Conservation (phyloP, 2,888 invertebrate genomes). For the Mimumesa dahlbomi region DNA sequence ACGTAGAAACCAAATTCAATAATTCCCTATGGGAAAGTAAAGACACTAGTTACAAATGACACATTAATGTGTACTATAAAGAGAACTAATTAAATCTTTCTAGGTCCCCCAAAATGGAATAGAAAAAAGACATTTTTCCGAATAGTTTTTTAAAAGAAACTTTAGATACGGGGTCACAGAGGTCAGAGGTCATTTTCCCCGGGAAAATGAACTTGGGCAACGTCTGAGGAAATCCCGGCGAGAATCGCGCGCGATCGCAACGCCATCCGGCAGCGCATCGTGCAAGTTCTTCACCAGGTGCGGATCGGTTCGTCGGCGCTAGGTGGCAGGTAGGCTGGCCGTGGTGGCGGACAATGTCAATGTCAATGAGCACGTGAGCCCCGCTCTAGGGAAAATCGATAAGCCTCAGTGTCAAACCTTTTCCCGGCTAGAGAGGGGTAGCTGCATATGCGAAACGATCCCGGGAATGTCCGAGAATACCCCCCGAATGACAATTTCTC, state of each 20-base stretch:
- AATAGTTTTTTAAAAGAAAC: too few relatives aligned
- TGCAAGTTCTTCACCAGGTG: constrained; percentile 62
- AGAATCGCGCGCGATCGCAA: constrained; percentile 29
- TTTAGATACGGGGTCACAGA: too few relatives aligned
- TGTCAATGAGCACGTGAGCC: constrained; percentile 79
- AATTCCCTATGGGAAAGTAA: too few relatives aligned
- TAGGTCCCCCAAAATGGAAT: too few relatives aligned
- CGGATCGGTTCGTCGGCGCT: constrained; percentile 65
- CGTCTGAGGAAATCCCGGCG: neutral
- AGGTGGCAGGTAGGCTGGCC: constrained; percentile 69
- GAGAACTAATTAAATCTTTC: too few relatives aligned
- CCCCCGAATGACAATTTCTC: too few relatives aligned
- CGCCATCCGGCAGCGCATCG: constrained; percentile 68
- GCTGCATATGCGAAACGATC: constrained; percentile 33
- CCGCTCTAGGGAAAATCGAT: constrained; percentile 76
- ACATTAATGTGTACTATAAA: too few relatives aligned
- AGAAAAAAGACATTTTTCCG: too few relatives aligned
- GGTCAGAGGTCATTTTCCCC: constrained; percentile 15
- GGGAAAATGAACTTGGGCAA: constrained; percentile 30
- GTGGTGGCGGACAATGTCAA: constrained; percentile 78
- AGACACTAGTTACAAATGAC: too few relatives aligned
- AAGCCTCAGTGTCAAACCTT: constrained; percentile 72
- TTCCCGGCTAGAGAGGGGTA: constrained; percentile 52
- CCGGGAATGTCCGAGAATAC: constrained; percentile 28
- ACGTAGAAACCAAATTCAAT: too few relatives aligned